Evolutionary conservation across 2,113 vertebrate genomes (phyloP), one percentile per base, ranked within the genome.

Genomic region (Cebidichthys violaceus): DNA sequence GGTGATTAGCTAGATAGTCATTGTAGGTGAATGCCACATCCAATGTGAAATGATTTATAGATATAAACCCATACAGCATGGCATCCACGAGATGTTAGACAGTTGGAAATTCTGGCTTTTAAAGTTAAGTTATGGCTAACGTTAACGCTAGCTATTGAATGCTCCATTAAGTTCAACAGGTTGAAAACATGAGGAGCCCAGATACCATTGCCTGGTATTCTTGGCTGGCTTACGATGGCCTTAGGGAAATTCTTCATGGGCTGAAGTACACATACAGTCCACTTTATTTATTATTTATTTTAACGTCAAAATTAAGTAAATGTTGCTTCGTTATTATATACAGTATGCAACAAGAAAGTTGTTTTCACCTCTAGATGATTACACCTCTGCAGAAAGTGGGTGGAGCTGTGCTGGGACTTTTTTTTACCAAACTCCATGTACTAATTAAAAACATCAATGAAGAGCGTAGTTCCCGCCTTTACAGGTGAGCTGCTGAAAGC

Each of bases 1-100:
- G 50, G 62, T 73, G 22, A 78, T 77, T 29, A 78, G 31, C 62
- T 41, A 29, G 43, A 75, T 89, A 79, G 15, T 15, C 22, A 20
- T 17, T n/a, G 18, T 13, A 29, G 13, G 47, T 29, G 29, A 50
- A 61, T 27, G 15, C 37, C 10, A 39, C 31, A 2, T 45, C 24
- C 37, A 33, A 20, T 15, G 35, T 66, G 45, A 65, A 7, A 6
- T 11, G 4, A 31, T 5, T 27, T 0, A 22, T 59, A 2, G 4
- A n/a, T 43, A 0, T 43, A 41, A 41, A 67, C n/a, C 20, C n/a
- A 57, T 54, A 54, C 50, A 54, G n/a, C 8, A n/a, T n/a, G 15
- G 20, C 20, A 75, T 37, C 20, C 5, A 59, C 29, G 0, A 24
- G 9, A 41, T 27, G n/a, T 39, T 9, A 37, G 15, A 10, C 27